Conservation (phyloP, 2,797 vertebrate genomes). For the Betta splendens region DNA sequence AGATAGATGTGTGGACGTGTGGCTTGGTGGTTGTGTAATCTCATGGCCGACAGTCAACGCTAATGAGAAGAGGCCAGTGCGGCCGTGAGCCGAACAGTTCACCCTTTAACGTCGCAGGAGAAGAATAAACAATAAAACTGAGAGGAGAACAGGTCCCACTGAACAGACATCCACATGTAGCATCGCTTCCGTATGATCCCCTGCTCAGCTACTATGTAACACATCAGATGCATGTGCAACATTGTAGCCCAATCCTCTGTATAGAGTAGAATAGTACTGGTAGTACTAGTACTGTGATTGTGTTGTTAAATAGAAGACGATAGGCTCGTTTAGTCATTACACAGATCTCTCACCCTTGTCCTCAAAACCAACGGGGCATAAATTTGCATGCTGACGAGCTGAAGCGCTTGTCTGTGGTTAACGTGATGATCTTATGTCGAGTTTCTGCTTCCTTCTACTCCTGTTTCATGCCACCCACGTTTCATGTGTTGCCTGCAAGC, state of each 20-base stretch:
- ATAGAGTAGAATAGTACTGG: too few relatives aligned
- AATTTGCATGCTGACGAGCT: conserved; percentile 11
- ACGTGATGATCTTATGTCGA: neutral
- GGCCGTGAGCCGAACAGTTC: conserved; percentile 11
- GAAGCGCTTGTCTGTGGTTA: conserved; percentile 52
- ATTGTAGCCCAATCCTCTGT: neutral
- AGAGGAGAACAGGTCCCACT: conserved; percentile 1
- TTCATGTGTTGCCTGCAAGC: neutral
- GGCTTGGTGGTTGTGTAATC: conserved; percentile 58
- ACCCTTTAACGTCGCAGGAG: conserved; percentile 28
- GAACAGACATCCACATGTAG: too few relatives aligned
- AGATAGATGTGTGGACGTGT: conserved; percentile 17
- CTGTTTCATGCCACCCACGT: conserved; percentile 10
- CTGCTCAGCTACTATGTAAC: neutral
- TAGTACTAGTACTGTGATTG: neutral
- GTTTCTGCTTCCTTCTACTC: conserved; percentile 32
- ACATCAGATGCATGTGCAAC: neutral
- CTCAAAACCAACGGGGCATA: neutral
- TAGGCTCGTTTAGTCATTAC: neutral
- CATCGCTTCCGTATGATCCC: neutral
- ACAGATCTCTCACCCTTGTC: conserved; percentile 44
- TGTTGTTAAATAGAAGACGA: neutral
- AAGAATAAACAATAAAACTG: conserved; percentile 32
- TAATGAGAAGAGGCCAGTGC: conserved; percentile 47
- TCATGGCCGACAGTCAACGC: conserved; percentile 24